A percentile compares a stretch with the other conserved stretches of the same genome.
phyloP scores from a whole-genome alignment of 2,888 invertebrate species.

The Ernsta delagoae region DNA sequence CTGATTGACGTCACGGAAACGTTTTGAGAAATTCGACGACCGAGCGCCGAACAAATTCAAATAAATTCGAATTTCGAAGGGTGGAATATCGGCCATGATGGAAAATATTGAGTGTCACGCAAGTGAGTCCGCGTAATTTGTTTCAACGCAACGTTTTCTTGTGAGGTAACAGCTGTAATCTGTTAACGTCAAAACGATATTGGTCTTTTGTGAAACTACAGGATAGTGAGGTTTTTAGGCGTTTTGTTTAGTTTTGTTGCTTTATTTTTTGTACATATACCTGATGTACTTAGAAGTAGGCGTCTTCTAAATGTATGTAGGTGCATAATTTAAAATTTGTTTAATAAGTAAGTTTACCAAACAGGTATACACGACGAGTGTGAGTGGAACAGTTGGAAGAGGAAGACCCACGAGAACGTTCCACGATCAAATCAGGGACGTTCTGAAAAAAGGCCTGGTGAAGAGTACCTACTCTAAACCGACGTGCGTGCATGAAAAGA shows the following conservation, averaged over 20 bases:
- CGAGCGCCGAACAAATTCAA: conserved; percentile 28
- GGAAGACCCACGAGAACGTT: too few species aligned
- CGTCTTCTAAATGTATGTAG: too few species aligned
- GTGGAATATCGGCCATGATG: conserved; percentile 38
- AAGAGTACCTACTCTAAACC: too few species aligned
- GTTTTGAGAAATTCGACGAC: conserved; percentile 43
- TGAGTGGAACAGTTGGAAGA: too few species aligned
- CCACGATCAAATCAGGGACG: too few species aligned
- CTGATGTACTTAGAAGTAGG: too few species aligned
- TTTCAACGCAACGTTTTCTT: conserved; percentile 18
- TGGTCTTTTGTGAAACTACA: not conserved
- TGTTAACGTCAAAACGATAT: conserved; percentile 7
- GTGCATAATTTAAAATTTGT: too few species aligned
- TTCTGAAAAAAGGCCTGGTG: too few species aligned
- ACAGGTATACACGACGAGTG: too few species aligned
- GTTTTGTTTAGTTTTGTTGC: not conserved
- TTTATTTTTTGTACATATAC: not conserved
- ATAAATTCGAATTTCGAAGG: conserved; percentile 35
- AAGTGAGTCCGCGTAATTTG: conserved; percentile 44
- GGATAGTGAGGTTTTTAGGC: not conserved
- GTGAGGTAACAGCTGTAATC: conserved; percentile 11
- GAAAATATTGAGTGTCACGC: conserved; percentile 66
- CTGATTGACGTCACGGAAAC: conserved; percentile 71
- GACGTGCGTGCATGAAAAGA: too few species aligned
- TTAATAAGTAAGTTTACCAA: too few species aligned